These are phyloP conservation scores for Mesorhabditis sp. DNA, from an alignment of 2,888 invertebrate genomes.

Conservation along the genomic window DNA sequence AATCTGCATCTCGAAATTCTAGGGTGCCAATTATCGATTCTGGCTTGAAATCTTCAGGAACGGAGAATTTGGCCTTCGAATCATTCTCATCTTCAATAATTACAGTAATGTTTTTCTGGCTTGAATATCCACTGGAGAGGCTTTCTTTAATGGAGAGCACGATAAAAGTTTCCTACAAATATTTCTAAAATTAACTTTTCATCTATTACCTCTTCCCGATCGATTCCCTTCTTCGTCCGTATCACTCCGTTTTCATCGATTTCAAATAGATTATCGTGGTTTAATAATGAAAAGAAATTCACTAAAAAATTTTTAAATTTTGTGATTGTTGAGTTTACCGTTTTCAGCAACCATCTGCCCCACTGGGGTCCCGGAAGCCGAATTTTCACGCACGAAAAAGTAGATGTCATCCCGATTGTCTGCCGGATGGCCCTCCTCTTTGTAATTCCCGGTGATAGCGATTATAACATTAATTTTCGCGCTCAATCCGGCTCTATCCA, in stretches of 20 bases:
- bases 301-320: background rate
- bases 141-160: background rate
- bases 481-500: background rate
- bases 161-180: background rate
- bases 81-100: conserved; percentile 4
- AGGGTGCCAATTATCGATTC: background rate
- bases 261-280: too few species aligned
- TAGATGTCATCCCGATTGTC: background rate
- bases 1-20: background rate
- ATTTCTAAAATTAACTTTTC: background rate
- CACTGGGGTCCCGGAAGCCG: background rate
- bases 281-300: background rate
- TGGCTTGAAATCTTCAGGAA: background rate
- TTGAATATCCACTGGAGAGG: background rate
- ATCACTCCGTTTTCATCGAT: background rate
- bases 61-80: background rate
- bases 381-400: background rate
- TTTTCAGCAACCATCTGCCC: background rate
- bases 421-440: background rate
- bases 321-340: background rate
- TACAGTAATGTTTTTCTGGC: background rate
- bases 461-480: background rate
- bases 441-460: background rate
- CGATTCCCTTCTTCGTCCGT: background rate
- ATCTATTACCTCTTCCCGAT: background rate